phyloP scores from a whole-genome alignment of 2,797 vertebrate genomes.

The Poecilia picta region DNA sequence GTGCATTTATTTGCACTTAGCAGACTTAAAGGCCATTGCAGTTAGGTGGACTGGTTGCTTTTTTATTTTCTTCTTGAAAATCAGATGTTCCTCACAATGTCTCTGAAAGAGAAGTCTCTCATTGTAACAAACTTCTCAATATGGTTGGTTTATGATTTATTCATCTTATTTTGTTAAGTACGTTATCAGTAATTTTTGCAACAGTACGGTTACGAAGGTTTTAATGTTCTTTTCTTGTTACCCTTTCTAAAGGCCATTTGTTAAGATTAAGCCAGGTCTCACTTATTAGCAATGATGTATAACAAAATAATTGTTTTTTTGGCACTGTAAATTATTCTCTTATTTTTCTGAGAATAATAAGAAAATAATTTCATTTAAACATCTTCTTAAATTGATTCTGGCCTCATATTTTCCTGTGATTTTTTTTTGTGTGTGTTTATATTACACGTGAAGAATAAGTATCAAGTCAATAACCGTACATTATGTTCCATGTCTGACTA shows the following conservation, averaged over 20 bases:
- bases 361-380: not conserved
- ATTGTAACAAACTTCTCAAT: not conserved
- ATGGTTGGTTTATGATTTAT: not conserved
- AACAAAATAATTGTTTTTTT: not conserved
- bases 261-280: not conserved
- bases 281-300: not conserved
- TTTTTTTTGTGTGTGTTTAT: not conserved
- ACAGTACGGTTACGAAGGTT: not conserved
- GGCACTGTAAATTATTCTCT: not conserved
- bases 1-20: not conserved
- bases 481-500: conserved; percentile 49
- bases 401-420: not conserved
- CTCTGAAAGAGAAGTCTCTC: not conserved
- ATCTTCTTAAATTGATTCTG: not conserved
- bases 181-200: not conserved
- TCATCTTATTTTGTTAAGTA: not conserved
- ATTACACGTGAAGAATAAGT: not conserved
- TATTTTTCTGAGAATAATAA: not conserved
- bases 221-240: not conserved
- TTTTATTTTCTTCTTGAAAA: not conserved
- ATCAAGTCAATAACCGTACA: not conserved
- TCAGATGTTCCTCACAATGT: not conserved
- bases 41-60: not conserved
- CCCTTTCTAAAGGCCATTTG: not conserved
- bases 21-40: not conserved